phyloP scores from a whole-genome alignment of 2,888 invertebrate species.

The Rapana venosa region DNA sequence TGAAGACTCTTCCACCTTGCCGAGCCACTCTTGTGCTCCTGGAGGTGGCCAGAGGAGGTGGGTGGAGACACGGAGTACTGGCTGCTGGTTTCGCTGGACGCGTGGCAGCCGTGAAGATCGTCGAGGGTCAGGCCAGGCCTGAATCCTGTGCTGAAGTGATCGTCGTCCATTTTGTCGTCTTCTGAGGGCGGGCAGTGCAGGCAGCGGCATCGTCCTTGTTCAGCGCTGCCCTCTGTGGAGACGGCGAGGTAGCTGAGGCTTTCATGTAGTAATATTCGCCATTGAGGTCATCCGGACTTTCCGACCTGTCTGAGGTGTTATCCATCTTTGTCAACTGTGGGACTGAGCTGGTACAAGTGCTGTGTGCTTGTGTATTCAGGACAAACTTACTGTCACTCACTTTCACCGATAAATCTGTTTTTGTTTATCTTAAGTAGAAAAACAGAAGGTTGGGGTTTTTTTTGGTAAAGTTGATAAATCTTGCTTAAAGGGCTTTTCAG shows the following conservation, averaged over 20 bases:
- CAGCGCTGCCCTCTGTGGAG: background rate
- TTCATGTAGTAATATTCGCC: slow-evolving; percentile 39
- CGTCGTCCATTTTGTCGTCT: slow-evolving; percentile 9
- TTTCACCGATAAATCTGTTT: too few relatives aligned
- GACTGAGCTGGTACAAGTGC: too few relatives aligned
- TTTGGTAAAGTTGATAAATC: too few relatives aligned
- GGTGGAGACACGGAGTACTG: background rate
- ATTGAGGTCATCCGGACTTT: background rate
- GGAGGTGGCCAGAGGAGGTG: background rate
- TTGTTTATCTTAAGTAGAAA: too few relatives aligned
- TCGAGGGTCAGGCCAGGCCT: slow-evolving; percentile 33
- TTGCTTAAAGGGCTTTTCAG: too few relatives aligned
- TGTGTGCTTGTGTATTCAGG: too few relatives aligned
- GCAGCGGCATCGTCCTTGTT: background rate
- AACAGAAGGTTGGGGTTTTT: too few relatives aligned
- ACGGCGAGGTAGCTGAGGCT: slow-evolving; percentile 29
- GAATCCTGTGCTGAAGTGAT: slow-evolving; percentile 17
- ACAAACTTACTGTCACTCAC: too few relatives aligned
- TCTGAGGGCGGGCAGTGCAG: background rate
- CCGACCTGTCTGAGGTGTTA: background rate
- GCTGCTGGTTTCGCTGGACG: background rate
- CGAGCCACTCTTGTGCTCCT: background rate
- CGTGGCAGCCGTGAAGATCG: background rate
- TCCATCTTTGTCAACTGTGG: background rate
- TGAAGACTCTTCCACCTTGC: background rate